phyloP scores from a whole-genome alignment of 1,140 invertebrate genomes.

The Mesaphorura yosii region DNA sequence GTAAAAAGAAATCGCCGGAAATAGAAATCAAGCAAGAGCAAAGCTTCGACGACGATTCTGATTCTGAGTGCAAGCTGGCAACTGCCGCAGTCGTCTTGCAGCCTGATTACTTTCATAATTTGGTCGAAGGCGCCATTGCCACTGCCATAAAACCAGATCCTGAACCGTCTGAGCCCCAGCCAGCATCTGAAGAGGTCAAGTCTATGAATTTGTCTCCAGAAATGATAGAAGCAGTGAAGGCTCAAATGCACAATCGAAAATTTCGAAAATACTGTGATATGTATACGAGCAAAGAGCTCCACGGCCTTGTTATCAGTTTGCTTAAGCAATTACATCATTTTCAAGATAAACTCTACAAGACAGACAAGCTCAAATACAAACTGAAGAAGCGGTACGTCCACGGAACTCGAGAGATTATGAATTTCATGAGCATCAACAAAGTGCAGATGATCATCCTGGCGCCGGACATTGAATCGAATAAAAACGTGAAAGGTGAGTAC shows the following conservation, averaged over 20 bases:
- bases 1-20: too few relatives aligned
- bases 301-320: constrained; percentile 33
- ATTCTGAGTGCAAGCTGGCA: too few relatives aligned
- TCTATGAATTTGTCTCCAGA: background rate
- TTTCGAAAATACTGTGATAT: constrained; percentile 28
- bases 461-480: constrained; percentile 38
- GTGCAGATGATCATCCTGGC: constrained; percentile 49
- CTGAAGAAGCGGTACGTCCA: constrained; percentile 45
- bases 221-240: constrained; percentile 18
- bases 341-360: constrained; percentile 47
- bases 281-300: constrained; percentile 21
- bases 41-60: too few relatives aligned
- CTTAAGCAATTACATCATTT: constrained; percentile 46
- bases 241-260: constrained; percentile 19
- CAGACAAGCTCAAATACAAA: constrained; percentile 47
- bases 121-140: background rate
- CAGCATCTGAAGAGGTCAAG: background rate
- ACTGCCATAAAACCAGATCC: background rate
- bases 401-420: constrained; percentile 47
- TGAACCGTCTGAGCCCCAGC: background rate
- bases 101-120: too few relatives aligned
- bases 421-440: constrained; percentile 44
- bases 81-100: too few relatives aligned
- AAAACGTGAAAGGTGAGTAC: constrained; percentile 16
- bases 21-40: too few relatives aligned